These are phyloP conservation scores for Sula dactylatra DNA, from an alignment of 2,113 vertebrate genomes.

Conservation along the genomic window DNA sequence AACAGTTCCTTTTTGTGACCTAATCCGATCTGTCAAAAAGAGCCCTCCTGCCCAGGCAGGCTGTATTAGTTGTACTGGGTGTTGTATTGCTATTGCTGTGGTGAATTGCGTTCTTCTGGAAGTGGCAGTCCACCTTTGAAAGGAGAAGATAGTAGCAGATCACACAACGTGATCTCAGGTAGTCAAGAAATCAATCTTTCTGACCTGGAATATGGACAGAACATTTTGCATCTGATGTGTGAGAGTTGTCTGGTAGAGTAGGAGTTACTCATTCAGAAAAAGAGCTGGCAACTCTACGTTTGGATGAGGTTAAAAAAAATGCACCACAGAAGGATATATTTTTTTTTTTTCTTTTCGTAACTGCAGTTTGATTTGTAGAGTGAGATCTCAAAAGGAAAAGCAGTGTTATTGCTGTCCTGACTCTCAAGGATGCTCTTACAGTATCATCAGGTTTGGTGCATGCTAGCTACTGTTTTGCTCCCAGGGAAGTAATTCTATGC, in stretches of 20 bases:
- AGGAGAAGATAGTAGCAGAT: background rate
- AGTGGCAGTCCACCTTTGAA: background rate
- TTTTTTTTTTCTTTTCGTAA: background rate
- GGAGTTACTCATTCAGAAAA: background rate
- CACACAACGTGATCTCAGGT: background rate
- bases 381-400: background rate
- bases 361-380: background rate
- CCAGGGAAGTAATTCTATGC: background rate
- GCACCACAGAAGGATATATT: background rate
- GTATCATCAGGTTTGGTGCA: background rate
- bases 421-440: background rate
- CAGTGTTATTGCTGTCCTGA: background rate
- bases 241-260: background rate
- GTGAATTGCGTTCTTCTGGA: background rate
- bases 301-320: background rate
- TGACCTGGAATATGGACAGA: background rate
- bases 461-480: background rate
- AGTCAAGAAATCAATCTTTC: background rate
- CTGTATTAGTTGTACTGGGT: background rate
- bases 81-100: background rate
- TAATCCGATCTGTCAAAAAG: background rate
- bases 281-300: background rate
- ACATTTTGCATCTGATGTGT: background rate
- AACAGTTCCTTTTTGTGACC: background rate
- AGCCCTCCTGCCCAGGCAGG: background rate